Evolutionary conservation across 2,797 vertebrate species (phyloP).

Genomic region (Melanotaenia parkinsoni): DNA sequence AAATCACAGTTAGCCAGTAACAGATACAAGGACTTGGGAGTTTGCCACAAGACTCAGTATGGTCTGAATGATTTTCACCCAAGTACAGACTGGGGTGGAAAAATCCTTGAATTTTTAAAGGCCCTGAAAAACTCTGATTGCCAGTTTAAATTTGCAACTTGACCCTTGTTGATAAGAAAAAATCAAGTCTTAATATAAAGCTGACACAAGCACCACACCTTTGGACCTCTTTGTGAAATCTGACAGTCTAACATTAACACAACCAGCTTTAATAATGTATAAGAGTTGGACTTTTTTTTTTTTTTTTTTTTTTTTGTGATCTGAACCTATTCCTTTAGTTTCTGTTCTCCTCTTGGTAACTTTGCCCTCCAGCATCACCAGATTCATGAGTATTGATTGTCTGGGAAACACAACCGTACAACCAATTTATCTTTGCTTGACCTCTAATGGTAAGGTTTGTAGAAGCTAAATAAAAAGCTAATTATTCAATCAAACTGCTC

Average conservation of each 20-base stretch:
- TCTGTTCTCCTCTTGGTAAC: slow-evolving; percentile 39
- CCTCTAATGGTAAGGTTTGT: slow-evolving; percentile 70
- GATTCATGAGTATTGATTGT: slow-evolving; percentile 73
- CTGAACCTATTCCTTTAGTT: slow-evolving; percentile 18
- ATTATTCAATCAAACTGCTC: slow-evolving; percentile 71
- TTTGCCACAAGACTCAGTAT: not conserved
- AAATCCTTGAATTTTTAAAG: not conserved
- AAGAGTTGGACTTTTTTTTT: not conserved
- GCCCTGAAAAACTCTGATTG: not conserved
- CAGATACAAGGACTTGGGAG: not conserved
- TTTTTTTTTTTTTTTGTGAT: slow-evolving; percentile 20
- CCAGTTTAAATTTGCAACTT: not conserved
- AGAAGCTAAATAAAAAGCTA: slow-evolving; percentile 71
- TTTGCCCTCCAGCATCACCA: slow-evolving; percentile 45
- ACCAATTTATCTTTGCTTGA: slow-evolving; percentile 67
- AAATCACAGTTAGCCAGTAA: not conserved
- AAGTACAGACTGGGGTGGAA: not conserved
- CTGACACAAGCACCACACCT: not conserved
- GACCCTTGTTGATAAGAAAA: not conserved
- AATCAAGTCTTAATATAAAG: not conserved
- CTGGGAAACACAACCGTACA: slow-evolving; percentile 28
- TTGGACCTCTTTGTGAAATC: not conserved
- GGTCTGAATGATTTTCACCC: not conserved
- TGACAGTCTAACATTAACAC: slow-evolving; percentile 17
- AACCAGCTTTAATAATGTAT: slow-evolving; percentile 45